These are phyloP conservation scores for Pemphredon lugubris DNA, from an alignment of 2,888 invertebrate genomes.

Conservation along the genomic window DNA sequence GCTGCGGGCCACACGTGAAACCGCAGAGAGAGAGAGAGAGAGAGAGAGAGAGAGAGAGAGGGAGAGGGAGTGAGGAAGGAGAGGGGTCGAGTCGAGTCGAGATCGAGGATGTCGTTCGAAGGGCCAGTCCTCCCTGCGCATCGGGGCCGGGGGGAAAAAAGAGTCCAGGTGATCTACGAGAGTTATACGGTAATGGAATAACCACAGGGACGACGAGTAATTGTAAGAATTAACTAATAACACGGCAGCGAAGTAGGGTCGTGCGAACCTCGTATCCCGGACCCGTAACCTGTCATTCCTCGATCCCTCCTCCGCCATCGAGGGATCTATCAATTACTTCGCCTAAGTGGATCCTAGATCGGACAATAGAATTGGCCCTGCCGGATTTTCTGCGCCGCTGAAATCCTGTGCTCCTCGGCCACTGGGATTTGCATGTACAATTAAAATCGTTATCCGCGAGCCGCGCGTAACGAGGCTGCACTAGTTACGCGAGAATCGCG, in stretches of 20 bases:
- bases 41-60: too few relatives aligned
- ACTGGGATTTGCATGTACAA: slow-evolving; percentile 52
- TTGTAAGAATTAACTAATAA: slow-evolving; percentile 81
- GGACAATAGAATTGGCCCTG: slow-evolving; percentile 77
- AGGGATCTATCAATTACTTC: slow-evolving; percentile 78
- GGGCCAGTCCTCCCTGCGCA: slow-evolving; percentile 17
- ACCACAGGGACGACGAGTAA: slow-evolving; percentile 80
- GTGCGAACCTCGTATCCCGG: slow-evolving; percentile 76
- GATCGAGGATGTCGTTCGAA: slow-evolving; percentile 48
- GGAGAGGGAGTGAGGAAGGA: too few relatives aligned
- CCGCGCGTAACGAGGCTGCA: too few relatives aligned
- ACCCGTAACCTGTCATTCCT: slow-evolving; percentile 78
- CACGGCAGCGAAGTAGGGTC: slow-evolving; percentile 77
- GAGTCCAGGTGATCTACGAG: slow-evolving; percentile 69
- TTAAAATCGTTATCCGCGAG: slow-evolving; percentile 50
- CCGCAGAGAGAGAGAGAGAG: too few relatives aligned
- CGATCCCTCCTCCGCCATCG: slow-evolving; percentile 70
- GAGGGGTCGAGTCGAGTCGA: too few relatives aligned
- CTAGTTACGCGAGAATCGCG: too few relatives aligned
- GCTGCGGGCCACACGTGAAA: too few relatives aligned
- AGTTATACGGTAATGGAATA: slow-evolving; percentile 79
- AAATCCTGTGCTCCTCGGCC: neutral
- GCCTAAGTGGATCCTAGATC: slow-evolving; percentile 76
- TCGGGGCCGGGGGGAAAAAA: slow-evolving; percentile 11
- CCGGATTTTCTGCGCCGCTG: slow-evolving; percentile 45